A percentile compares a stretch with the other conserved stretches of the same genome.
phyloP scores from a whole-genome alignment of 1,140 invertebrate genomes.

The Drosophila quadrilineata region DNA sequence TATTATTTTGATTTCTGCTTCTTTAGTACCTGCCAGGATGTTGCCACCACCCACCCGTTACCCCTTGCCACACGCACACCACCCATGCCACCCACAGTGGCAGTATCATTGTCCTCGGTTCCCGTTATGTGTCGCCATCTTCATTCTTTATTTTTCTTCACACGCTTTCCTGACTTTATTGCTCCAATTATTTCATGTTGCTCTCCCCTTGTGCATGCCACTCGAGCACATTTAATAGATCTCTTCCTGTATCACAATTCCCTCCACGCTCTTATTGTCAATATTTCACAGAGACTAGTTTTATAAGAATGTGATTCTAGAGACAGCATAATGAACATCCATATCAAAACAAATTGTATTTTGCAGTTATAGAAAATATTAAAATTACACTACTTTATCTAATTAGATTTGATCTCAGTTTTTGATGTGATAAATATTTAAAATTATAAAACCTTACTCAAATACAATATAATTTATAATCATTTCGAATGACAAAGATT shows the following conservation, averaged over 20 bases:
- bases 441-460: no score
- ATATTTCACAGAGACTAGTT: neutral
- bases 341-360: no score
- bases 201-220: constrained; percentile 40
- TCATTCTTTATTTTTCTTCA: constrained; percentile 68
- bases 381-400: no score
- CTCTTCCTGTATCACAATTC: constrained; percentile 13
- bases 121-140: constrained; percentile 15
- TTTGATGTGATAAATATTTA: no score
- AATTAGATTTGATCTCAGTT: no score
- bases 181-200: constrained; percentile 73
- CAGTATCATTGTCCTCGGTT: constrained; percentile 26
- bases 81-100: constrained; percentile 16
- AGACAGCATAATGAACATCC: no score
- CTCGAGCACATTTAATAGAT: constrained; percentile 61
- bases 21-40: constrained; percentile 66
- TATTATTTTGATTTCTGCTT: constrained; percentile 74
- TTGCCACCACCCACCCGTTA: neutral
- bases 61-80: constrained; percentile 11
- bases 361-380: no score
- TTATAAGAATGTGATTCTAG: neutral
- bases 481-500: no score
- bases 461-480: no score
- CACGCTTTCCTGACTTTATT: constrained; percentile 68
- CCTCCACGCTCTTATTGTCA: neutral